Conservation (phyloP, 2,113 vertebrate genomes). For the Leptosomus discolor region DNA sequence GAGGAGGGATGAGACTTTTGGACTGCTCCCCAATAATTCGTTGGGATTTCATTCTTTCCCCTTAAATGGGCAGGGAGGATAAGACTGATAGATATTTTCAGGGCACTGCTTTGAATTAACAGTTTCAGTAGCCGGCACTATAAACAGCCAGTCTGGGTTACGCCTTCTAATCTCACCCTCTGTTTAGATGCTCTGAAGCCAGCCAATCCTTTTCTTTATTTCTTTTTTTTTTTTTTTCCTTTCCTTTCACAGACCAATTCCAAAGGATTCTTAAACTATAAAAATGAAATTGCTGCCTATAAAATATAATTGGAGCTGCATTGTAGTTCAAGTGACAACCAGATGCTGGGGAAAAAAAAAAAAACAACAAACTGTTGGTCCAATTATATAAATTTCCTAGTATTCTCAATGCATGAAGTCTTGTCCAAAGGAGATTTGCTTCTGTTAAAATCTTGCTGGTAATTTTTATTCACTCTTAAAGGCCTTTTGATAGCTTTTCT, state of each 20-base stretch:
- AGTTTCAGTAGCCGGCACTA: neutral
- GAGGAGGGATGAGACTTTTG: neutral
- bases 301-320: conserved; percentile 64
- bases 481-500: neutral
- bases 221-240: neutral
- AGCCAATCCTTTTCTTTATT: neutral
- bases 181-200: neutral
- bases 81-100: neutral
- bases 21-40: neutral
- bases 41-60: conserved; percentile 37
- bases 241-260: conserved; percentile 43
- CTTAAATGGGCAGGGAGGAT: conserved; percentile 18
- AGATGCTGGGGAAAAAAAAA: conserved; percentile 40
- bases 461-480: neutral
- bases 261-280: conserved; percentile 58
- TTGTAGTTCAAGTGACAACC: conserved; percentile 52
- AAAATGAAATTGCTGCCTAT: conserved; percentile 62
- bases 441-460: neutral
- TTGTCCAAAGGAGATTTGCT: neutral
- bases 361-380: neutral
- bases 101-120: conserved; percentile 10
- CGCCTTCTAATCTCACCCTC: conserved; percentile 4
- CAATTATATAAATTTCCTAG: conserved; percentile 24
- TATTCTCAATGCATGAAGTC: neutral
- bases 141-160: neutral